Evolutionary conservation across 2,113 vertebrate species (phyloP), one percentile per base, ranked within the genome.

Genomic region (Cichladusa arquata): DNA sequence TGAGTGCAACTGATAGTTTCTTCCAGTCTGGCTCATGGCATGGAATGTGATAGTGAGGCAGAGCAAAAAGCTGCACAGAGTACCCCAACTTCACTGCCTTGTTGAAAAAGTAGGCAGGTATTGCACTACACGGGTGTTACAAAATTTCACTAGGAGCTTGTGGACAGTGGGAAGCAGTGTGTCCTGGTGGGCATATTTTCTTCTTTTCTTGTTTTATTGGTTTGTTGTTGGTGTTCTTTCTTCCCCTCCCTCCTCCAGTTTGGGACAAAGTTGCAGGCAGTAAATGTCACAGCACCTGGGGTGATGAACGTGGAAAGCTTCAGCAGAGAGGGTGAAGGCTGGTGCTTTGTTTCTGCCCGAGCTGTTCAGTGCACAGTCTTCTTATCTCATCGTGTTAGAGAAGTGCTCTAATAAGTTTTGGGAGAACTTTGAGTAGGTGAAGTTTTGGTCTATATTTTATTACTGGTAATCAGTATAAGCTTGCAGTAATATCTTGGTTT

Each of bases 351-450:
- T 96, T 89, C 16, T 86, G 79, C 70, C 45, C 0, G 2, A 81
- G 69, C 70, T 51, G 14, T 19, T 79, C 33, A 8, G 25, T 48
- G 16, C 38, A 1, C 0, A 0, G 18, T 65, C 36, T 66, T 61
- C 18, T 25, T 81, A 2, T 53, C 45, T 89, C 15, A 10, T 36
- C 5, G 19, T 65, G 6, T 40, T 85, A 40, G 53, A 84, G 78
- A 58, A 94, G 26, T 5, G 26, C 36, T 50, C 7, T 50, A 17
- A 9, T n/a, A 54, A 62, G 29, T 70, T 86, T 58, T 36, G 86
- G 94, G 69, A 70, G 79, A 88, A 80, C 57, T 92, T 81, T 33
- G 69, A 81, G 74, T 78, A 94, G 78, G 29, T 92, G 65, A 88
- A 42, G 44, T 86, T 82, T 92, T 42, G 51, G 12, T 88, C 12